Base-by-base conservation (phyloP, 2,888 invertebrate genomes). In the Periphyllus acericola region DNA sequence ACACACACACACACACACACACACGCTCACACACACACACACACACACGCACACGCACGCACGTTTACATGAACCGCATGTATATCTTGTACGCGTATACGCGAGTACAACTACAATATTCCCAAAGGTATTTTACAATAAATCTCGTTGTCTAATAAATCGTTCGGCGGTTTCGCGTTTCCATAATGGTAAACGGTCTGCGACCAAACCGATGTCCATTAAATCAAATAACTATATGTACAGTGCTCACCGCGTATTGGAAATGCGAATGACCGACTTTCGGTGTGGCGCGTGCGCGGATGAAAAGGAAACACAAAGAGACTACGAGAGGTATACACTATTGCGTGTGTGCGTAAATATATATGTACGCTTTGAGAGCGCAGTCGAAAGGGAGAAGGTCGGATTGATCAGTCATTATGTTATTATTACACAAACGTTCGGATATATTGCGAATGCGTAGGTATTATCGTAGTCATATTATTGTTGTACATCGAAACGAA, bases 251-350 rank as follows among this genome's bases (percentile, higher is more conserved):
- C 9, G 72, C n/a, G 32, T 55, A 60, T 75, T 83, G 75, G 60
- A 75, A 74, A 83, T 1, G 29, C 32, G 36, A 74, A 74, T 83
- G 83, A 83, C 83, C 83, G 83, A 83, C 83, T 83, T 83, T 83
- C 75, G 29, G 60, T 17, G n/a, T 40, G 60, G 74, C 74, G 36
- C 74, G 21, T 34, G 71, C 40, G 74, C 21, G 36, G 74, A 74
- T 36, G n/a, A 32, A 83, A 55, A 55, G 36, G 55, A 83, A 75
- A 29, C 66, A 29, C n/a, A 25, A 25, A 60, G 4, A 60, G 21
- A 60, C 14, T 46, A 46, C 55, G 55, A 55, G 55, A 55, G 55
- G 55, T 55, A 5, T 5, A 21, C 21, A 5, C 21, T 3, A 3
- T 21, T 25, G 25, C 21, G 21, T 60, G 9, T 60, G 9, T 60